Base-by-base conservation (phyloP, 2,113 vertebrate genomes). In the Tretioscincus oriximinensis region DNA sequence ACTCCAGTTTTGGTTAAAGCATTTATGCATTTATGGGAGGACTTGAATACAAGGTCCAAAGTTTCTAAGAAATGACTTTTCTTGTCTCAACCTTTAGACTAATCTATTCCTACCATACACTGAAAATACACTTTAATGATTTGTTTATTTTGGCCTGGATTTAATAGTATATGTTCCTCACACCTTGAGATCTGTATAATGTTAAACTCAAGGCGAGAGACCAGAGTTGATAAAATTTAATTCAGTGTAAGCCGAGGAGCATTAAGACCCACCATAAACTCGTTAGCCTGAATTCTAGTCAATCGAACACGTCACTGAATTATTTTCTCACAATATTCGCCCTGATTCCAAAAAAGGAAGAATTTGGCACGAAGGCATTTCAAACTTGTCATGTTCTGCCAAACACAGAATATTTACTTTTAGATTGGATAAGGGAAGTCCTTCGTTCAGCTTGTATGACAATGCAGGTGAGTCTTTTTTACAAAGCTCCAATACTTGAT, bases 311-410 rank as follows among this genome's bases (percentile, higher is more conserved):
- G 58, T 54, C 75, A 54, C 6, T 3, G 41, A 29, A 41, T 61
- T 18, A 26, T 63, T 66, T 63, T 83, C 76, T 64, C 85, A 64
- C 10, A 9, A 21, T 76, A 65, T n/a, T 70, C 31, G 49, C 54
- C 18, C 14, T 63, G 60, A 63, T 49, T 58, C 35, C 49, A 21
- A 31, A 26, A 63, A 20, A 12, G 35, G 20, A n/a, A 22, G 9
- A 47, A 58, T 22, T 26, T 10, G 45, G 64, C 16, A 45, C 61
- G 1, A 49, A 58, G 5, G 4, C 24, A 47, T 61, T 72, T 72
- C 11, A 79, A 9, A 4, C n/a, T 66, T 12, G 24, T 67, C 14
- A 35, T n/a, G 1, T 9, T 49, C 60, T 72, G 35, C 69, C 58
- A 29, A 49, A 73, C 31, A 66, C 28, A 54, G 24, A 66, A 11